Evolutionary conservation across 1,140 invertebrate species (phyloP).

Genomic region (Pseudomyrmex gracilis): DNA sequence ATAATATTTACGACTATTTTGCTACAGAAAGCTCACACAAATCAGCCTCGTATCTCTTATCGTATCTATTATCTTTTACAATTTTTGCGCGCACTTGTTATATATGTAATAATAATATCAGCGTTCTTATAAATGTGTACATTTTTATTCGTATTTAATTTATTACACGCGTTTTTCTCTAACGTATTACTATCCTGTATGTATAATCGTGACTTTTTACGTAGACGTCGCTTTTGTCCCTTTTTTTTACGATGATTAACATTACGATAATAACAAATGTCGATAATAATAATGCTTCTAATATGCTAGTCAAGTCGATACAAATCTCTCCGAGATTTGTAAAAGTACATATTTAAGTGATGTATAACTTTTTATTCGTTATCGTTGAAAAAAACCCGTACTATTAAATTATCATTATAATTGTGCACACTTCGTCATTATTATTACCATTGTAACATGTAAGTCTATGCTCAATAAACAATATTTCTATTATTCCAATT

Average conservation of each 20-base stretch:
- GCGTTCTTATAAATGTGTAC: conserved; percentile 63
- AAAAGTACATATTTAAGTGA: conserved; percentile 68
- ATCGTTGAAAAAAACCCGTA: conserved; percentile 62
- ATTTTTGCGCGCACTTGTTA: conserved; percentile 38
- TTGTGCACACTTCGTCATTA: conserved; percentile 73
- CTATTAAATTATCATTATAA: conserved; percentile 74
- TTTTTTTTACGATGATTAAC: conserved; percentile 61
- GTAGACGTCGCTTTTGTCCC: conserved; percentile 59
- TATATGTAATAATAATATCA: conserved; percentile 67
- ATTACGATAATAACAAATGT: conserved; percentile 67
- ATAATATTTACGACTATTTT: conserved; percentile 41
- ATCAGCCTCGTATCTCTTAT: conserved; percentile 70
- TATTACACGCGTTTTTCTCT: conserved; percentile 73
- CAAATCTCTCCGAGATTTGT: conserved; percentile 74
- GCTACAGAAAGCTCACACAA: conserved; percentile 58
- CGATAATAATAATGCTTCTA: conserved; percentile 77
- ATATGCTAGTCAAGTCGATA: conserved; percentile 83
- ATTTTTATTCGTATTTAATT: conserved; percentile 72
- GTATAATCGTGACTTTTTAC: conserved; percentile 61
- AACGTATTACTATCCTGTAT: conserved; percentile 49
- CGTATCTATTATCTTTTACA: conserved; percentile 46
- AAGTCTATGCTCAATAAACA: conserved; percentile 84
- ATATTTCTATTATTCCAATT: conserved; percentile 80
- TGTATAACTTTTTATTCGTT: conserved; percentile 63
- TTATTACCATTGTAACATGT: conserved; percentile 81